Evolutionary conservation across 2,113 vertebrate species (phyloP), one percentile per base, ranked within the genome.

Genomic region (Isurus oxyrinchus): DNA sequence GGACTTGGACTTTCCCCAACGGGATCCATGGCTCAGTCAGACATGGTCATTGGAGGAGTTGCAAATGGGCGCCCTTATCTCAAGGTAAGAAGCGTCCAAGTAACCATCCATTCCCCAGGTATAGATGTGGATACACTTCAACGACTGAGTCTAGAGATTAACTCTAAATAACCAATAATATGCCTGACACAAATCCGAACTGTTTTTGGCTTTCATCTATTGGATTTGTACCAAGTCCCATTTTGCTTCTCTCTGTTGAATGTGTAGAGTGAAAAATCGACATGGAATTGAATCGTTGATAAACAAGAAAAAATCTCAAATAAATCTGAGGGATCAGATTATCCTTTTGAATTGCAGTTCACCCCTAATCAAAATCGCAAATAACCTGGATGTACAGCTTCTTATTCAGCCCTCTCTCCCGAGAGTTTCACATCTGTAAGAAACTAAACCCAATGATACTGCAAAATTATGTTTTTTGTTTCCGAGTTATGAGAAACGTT

Each of bases 1-100:
- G 98, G 98, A 96, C 98, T 99, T 97, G 98, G 98, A 96, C 98
- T 99, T 94, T 99, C 98, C 97, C 97, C 98, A 96, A 97, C 97
- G 59, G 98, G 98, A 96, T 97, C 97, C 93, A 99, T 98, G 98
- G 98, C 98, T 31, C 97, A 97, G 0, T 98, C 98, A 0, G 98
- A 99, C 97, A 97, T 99, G 97, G 98, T 98, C 96, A 97, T 99
- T 97, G 98, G 98, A 67, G 98, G 98, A 10, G 98, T 99, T 96
- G 97, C 97, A 96, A 97, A 97, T 90, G 98, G 98, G 35, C 97
- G 98, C 96, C 98, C 98, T 93, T 99, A 99, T 96, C 97, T 99
- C 53, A 98, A 98, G 98, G 98, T 99, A 97, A 98, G 97, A 55
- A n/a, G 79, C n/a, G 40, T 96, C 27, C 40, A 31, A 66, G 14